Conservation (phyloP, 2,113 vertebrate species). For the Struthio camelus region DNA sequence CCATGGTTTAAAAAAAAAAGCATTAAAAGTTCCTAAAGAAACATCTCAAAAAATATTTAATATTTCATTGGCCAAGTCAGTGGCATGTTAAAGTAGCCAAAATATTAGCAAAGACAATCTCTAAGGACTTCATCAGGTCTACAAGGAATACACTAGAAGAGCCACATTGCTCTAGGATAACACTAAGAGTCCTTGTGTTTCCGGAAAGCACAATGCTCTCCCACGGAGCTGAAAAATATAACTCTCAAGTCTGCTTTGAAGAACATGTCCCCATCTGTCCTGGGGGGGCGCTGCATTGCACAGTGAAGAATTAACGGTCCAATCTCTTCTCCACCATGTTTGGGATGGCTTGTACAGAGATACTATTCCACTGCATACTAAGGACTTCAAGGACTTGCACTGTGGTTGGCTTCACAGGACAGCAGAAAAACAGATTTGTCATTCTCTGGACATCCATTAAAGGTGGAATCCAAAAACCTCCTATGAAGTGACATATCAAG, state of each 20-base stretch:
- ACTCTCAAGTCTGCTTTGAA: neutral
- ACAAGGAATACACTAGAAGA: neutral
- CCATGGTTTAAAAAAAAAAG: neutral
- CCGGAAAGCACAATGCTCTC: neutral
- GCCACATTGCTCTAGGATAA: neutral
- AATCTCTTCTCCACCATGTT: neutral
- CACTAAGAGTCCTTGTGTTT: neutral
- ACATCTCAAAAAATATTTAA: neutral
- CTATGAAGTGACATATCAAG: neutral
- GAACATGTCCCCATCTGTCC: neutral
- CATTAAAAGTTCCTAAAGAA: neutral
- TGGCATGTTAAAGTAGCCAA: neutral
- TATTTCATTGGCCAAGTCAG: neutral
- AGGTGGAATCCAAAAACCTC: neutral
- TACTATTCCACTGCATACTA: neutral
- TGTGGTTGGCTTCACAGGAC: neutral
- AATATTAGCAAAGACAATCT: neutral
- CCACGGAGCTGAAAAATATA: neutral
- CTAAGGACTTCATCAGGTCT: neutral
- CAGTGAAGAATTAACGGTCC: neutral
- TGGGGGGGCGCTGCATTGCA: neutral
- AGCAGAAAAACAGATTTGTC: neutral
- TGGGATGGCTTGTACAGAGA: neutral
- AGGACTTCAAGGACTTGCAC: neutral
- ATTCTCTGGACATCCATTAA: neutral